These are phyloP conservation scores for Aphaenogaster floridana DNA, from an alignment of 1,140 invertebrate genomes.

Conservation along the genomic window DNA sequence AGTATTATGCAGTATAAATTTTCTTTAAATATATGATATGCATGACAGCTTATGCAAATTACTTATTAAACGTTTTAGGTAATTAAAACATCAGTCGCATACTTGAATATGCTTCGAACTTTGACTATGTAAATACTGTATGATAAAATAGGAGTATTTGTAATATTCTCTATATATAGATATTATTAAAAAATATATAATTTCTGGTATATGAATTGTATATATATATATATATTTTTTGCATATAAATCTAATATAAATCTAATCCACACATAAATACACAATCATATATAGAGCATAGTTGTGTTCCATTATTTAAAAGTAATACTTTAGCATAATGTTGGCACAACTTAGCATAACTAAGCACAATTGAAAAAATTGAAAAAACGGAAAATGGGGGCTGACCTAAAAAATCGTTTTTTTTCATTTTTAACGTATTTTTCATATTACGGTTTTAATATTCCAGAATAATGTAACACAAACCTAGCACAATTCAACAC, in stretches of 20 bases:
- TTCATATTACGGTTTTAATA: too few species aligned
- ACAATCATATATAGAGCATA: neutral
- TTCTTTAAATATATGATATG: neutral
- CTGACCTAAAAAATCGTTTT: too few species aligned
- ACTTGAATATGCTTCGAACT: conserved; percentile 54
- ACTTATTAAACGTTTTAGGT: conserved; percentile 43
- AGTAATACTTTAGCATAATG: too few species aligned
- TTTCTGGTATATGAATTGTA: neutral
- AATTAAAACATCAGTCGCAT: conserved; percentile 50
- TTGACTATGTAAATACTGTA: conserved; percentile 34
- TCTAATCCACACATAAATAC: neutral
- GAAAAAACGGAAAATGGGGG: too few species aligned
- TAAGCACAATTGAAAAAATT: too few species aligned
- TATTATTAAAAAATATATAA: conserved; percentile 2
- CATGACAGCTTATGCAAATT: neutral
- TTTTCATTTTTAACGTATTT: too few species aligned
- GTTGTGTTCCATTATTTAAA: too few species aligned
- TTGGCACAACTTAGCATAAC: too few species aligned
- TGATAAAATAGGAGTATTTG: conserved; percentile 12
- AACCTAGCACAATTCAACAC: too few species aligned
- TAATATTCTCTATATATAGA: conserved; percentile 31
- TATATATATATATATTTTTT: neutral
- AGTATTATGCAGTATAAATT: neutral
- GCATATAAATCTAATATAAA: neutral
- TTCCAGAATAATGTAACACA: too few species aligned